These are phyloP conservation scores for Ptilonorhynchus violaceus DNA, from an alignment of 2,113 vertebrate genomes.

Conservation along the genomic window DNA sequence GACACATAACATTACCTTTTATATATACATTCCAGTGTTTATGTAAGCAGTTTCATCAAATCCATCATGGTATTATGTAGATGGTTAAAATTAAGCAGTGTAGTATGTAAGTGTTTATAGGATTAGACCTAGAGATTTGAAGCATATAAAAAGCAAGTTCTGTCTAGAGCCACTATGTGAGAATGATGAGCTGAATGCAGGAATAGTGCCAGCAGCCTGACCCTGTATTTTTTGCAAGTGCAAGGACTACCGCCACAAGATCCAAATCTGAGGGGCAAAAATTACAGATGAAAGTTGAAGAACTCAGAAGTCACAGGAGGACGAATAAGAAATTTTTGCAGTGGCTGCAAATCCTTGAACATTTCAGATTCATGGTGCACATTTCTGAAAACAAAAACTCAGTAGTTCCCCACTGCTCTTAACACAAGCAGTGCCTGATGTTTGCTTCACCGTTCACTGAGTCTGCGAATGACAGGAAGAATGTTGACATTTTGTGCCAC, in stretches of 20 bases:
- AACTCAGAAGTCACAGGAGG: neutral
- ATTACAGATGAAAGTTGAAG: neutral
- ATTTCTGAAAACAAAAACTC: slow-evolving; percentile 36
- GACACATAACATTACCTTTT: neutral
- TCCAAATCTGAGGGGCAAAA: neutral
- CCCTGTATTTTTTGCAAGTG: neutral
- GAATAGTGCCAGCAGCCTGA: neutral
- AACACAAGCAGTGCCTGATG: neutral
- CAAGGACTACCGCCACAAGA: neutral
- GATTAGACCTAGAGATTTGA: slow-evolving; percentile 1
- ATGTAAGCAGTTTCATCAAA: neutral
- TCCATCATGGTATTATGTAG: neutral
- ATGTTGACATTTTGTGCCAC: slow-evolving; percentile 63
- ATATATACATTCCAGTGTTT: neutral
- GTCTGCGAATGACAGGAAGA: slow-evolving; percentile 41
- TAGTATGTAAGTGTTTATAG: neutral
- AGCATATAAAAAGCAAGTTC: neutral
- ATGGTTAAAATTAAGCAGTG: neutral
- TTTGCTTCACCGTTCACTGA: slow-evolving; percentile 42
- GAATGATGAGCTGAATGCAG: neutral
- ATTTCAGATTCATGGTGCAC: neutral
- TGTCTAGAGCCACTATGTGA: neutral
- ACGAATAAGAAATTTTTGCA: neutral
- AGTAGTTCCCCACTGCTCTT: slow-evolving; percentile 5
- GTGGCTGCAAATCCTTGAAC: neutral